Percentiles rank a stretch among this genome's conserved stretches.
These are phyloP conservation scores for Baronia brevicornis DNA, from an alignment of 2,888 invertebrate species.

Conservation along the genomic window DNA sequence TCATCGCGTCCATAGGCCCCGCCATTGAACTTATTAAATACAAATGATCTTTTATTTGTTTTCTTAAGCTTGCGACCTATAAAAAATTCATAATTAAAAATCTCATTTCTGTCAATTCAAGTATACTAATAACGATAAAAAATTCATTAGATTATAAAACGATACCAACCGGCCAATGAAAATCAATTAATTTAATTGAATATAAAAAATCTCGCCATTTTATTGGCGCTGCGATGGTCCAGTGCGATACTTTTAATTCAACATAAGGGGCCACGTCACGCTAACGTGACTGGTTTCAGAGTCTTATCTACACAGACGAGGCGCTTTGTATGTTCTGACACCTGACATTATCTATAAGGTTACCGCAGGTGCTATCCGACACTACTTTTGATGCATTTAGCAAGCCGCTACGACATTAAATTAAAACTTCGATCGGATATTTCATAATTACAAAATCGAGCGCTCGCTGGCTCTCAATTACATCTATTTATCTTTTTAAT, in stretches of 20 bases:
- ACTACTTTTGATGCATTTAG: constrained; percentile 6
- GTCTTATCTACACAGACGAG: constrained; percentile 11
- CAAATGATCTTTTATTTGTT: constrained; percentile 2
- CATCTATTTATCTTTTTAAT: constrained; percentile 13
- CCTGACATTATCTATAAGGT: constrained; percentile 12
- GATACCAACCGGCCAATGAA: constrained; percentile 46
- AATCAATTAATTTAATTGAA: constrained; percentile 51
- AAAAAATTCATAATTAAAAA: too few species aligned
- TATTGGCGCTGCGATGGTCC: constrained; percentile 48
- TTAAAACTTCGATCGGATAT: constrained; percentile 2
- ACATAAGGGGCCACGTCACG: constrained; percentile 34
- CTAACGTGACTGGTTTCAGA: constrained; percentile 22
- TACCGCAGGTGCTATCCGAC: constrained; percentile 4
- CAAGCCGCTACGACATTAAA: background rate
- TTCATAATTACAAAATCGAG: too few species aligned
- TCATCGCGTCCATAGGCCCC: too few species aligned
- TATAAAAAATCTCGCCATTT: constrained; percentile 44
- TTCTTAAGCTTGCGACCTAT: too few species aligned
- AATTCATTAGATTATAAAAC: constrained; percentile 27
- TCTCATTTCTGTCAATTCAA: constrained; percentile 11
- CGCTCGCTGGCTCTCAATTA: too few species aligned
- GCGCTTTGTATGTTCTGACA: constrained; percentile 9
- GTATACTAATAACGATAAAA: constrained; percentile 20
- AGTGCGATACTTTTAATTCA: constrained; percentile 49
- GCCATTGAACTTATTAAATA: too few species aligned